Evolutionary conservation across 1,140 invertebrate genomes (phyloP), one percentile per base, ranked within the genome.

Genomic region (Calycopis cecrops): DNA sequence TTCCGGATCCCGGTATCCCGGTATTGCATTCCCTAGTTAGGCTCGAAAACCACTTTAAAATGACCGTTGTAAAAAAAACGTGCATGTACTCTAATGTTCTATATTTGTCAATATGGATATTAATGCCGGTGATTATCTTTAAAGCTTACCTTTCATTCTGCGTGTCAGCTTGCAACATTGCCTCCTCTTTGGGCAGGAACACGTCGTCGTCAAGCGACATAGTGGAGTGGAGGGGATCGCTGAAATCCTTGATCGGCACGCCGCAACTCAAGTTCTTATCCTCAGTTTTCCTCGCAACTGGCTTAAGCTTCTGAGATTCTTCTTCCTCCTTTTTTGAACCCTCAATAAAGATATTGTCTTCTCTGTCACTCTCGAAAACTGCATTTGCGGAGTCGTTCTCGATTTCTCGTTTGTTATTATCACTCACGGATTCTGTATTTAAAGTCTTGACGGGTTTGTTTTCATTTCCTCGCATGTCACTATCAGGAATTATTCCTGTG

Each of bases 221-320:
- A 55, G 92, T 92, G 3, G 90, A 89, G 35, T 94, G 92, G 17
- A 97, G 79, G 0, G 95, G 95, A 88, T 97, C 95, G 60, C 93
- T 95, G 57, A 92, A 91, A 68, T 95, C 94, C 38, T 76, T 64
- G 8, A 89, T 86, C 0, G 85, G 82, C 4, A 89, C 82, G 6
- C 86, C 85, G 52, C 82, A 87, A 58, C 83, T 88, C 12, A 80
- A 60, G 42, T 76, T 86, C 47, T 84, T 86, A 53, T 88, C 84
- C 14, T 87, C 84, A 1, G 52, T 44, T 67, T 55, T 10, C 48
- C 40, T 62, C 37, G 47, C 6, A 6, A 0, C 16, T 18, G 28
- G 51, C 21, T 51, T 57, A 16, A n/a, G 9, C 40, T 52, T n/a
- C 21, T 38, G 7, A 33, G 16, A n/a, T 63, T 35, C 3, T 48